Conservation (phyloP, 2,113 vertebrate genomes). For the Desmodus rotundus region DNA sequence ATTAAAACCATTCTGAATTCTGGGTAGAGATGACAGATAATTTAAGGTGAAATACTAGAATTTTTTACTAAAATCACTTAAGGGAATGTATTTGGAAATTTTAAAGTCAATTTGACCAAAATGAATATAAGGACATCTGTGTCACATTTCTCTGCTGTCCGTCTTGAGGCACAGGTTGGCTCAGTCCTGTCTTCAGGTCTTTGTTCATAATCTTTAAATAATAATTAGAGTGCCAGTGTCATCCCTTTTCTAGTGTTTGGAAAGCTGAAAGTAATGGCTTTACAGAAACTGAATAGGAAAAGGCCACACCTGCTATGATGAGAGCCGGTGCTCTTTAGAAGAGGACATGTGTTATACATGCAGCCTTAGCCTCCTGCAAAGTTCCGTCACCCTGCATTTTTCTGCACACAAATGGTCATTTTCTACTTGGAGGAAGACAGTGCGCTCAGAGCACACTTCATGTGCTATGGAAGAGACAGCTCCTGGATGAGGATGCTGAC, state of each 20-base stretch:
- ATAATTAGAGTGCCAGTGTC: neutral
- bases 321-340: neutral
- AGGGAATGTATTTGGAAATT: neutral
- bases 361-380: neutral
- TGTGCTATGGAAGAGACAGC: neutral
- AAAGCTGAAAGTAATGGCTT: neutral
- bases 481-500: neutral
- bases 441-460: neutral
- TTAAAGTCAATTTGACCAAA: constrained; percentile 36
- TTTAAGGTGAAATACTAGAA: constrained; percentile 36
- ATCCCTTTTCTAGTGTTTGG: neutral
- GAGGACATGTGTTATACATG: neutral
- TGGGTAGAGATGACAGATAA: neutral
- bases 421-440: neutral
- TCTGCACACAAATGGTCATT: neutral
- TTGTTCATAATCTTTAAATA: neutral
- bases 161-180: neutral
- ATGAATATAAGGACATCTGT: constrained; percentile 8
- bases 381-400: neutral
- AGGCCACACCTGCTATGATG: neutral
- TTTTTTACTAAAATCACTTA: constrained; percentile 43
- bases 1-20: neutral
- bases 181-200: neutral
- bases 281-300: neutral
- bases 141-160: neutral